A percentile compares a stretch with the other conserved stretches of the same genome.
Conservation (phyloP, 1,140 invertebrate genomes). For the Reticulitermes speratus region DNA sequence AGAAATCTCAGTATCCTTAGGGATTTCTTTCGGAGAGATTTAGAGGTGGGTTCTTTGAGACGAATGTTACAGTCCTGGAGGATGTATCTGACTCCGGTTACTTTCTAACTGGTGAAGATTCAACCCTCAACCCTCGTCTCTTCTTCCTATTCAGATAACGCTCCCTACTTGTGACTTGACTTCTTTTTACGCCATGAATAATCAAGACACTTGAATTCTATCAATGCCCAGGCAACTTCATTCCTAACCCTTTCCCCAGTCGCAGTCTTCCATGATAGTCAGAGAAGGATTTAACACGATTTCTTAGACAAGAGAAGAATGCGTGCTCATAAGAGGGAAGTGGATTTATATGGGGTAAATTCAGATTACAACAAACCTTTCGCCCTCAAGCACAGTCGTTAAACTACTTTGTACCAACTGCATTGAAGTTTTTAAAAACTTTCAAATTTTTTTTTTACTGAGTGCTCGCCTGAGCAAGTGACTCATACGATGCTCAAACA, state of each 20-base stretch:
- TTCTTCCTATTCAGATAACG: neutral
- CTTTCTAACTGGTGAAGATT: neutral
- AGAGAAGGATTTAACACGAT: neutral
- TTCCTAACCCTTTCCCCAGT: neutral
- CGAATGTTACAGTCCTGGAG: neutral
- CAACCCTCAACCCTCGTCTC: neutral
- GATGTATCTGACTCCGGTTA: neutral
- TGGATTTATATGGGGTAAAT: neutral
- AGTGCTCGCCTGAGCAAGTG: no score
- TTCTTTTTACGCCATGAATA: neutral
- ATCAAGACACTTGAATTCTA: neutral
- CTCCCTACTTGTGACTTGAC: neutral
- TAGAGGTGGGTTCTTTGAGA: neutral
- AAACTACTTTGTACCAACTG: no score
- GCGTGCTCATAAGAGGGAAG: neutral
- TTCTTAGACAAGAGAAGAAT: neutral
- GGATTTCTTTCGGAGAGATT: neutral
- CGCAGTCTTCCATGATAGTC: neutral
- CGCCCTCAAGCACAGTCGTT: no score
- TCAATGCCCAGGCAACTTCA: neutral
- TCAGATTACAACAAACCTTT: neutral
- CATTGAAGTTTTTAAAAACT: no score
- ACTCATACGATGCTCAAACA: no score
- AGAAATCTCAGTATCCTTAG: neutral
- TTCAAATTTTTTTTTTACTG: no score